A percentile compares a stretch with the other conserved stretches of the same genome.
These are phyloP conservation scores for Acrocephalus kingi DNA, from an alignment of 2,113 vertebrate species.

Conservation along the genomic window DNA sequence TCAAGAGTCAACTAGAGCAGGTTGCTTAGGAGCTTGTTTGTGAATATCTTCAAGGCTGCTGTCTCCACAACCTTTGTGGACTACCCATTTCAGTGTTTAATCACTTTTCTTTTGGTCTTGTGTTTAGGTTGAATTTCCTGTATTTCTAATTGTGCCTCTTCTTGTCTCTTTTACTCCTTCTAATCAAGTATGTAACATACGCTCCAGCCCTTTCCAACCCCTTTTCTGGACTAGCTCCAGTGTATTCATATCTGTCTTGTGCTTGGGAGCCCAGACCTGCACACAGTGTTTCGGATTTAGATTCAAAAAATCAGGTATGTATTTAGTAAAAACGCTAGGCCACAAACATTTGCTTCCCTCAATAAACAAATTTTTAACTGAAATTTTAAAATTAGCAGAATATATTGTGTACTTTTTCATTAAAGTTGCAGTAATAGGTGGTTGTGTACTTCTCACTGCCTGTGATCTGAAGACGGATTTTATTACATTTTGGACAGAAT, in stretches of 20 bases:
- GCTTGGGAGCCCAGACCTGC: not conserved
- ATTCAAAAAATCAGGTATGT: not conserved
- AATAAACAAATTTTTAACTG: not conserved
- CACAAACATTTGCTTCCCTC: not conserved
- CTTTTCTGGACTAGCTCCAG: not conserved
- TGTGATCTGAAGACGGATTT: not conserved
- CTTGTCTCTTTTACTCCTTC: not conserved
- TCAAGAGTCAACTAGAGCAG: not conserved
- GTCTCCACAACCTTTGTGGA: not conserved
- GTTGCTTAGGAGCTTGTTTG: not conserved
- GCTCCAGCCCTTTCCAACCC: not conserved
- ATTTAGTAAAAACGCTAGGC: not conserved
- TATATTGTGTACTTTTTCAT: not conserved
- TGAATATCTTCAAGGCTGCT: not conserved
- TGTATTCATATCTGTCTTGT: not conserved
- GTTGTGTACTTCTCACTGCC: not conserved
- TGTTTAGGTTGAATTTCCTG: not conserved
- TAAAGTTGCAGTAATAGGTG: not conserved
- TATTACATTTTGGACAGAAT: not conserved
- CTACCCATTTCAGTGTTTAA: not conserved
- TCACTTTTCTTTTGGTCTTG: not conserved
- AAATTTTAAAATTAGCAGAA: not conserved
- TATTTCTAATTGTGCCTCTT: not conserved
- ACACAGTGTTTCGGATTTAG: fast-evolving
- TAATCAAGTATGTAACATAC: not conserved